These are phyloP conservation scores for Prunella himalayana DNA, from an alignment of 2,113 vertebrate species.

Conservation along the genomic window DNA sequence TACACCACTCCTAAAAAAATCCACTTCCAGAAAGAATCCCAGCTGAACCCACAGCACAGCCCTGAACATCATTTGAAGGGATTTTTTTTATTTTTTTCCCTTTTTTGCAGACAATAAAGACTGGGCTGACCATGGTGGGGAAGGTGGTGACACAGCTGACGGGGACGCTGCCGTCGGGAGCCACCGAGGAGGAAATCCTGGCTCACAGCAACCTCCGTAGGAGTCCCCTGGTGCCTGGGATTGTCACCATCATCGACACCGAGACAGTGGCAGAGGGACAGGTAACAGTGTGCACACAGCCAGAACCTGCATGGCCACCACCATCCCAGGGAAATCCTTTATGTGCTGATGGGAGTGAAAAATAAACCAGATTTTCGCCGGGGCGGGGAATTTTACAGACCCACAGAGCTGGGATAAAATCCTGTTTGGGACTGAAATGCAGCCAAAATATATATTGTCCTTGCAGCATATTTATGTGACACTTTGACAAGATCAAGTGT, in stretches of 20 bases:
- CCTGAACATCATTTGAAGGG: neutral
- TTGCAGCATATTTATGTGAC: neutral
- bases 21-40: neutral
- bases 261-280: conserved; percentile 92
- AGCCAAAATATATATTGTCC: conserved; percentile 17
- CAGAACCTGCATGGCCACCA: accelerated
- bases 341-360: neutral
- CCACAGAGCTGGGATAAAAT: neutral
- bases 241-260: conserved; percentile 94
- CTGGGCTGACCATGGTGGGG: conserved; percentile 95
- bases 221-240: conserved; percentile 86
- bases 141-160: conserved; percentile 96
- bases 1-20: neutral
- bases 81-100: neutral
- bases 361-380: neutral
- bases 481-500: conserved; percentile 38
- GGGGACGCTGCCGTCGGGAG: conserved; percentile 86
- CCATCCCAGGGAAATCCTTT: accelerated
- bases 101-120: conserved; percentile 86
- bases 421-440: neutral
- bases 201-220: conserved; percentile 83
- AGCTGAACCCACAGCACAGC: neutral
- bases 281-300: conserved; percentile 67
- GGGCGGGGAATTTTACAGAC: neutral
- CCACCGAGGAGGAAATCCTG: conserved; percentile 86